phyloP scores from a whole-genome alignment of 2,888 invertebrate genomes.

The Colletes collaris region DNA sequence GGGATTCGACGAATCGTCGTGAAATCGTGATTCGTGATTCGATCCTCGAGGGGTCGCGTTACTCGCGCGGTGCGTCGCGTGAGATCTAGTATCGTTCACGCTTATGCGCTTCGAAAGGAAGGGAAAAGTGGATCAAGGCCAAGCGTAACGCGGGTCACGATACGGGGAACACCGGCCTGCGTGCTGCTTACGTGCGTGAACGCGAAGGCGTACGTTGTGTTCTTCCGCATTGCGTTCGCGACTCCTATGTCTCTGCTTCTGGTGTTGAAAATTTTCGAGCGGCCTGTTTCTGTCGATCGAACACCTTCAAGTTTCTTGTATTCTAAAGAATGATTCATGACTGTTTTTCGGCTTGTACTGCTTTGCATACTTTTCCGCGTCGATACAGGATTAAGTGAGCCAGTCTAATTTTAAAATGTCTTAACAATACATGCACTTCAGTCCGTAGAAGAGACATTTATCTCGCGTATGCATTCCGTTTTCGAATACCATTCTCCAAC shows the following conservation, averaged over 20 bases:
- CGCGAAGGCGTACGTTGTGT: neutral
- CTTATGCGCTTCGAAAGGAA: neutral
- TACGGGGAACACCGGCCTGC: neutral
- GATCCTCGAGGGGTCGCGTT: neutral
- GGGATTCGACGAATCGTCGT: neutral
- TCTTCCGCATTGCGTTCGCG: constrained; percentile 45
- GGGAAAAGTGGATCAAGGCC: constrained; percentile 46
- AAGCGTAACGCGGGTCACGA: constrained; percentile 6
- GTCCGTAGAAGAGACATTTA: no score
- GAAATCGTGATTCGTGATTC: neutral
- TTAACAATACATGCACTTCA: no score
- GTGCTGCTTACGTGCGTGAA: constrained; percentile 24
- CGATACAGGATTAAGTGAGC: no score
- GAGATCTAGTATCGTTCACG: constrained; percentile 13
- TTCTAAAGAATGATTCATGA: no score
- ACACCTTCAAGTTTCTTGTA: no score
- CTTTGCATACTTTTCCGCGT: no score
- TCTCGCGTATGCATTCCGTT: no score
- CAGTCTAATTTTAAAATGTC: no score
- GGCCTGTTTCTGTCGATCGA: no score
- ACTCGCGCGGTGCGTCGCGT: neutral
- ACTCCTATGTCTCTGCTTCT: neutral
- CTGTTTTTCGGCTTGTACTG: no score
- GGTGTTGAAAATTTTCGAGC: neutral
- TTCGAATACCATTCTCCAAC: no score